Percentiles rank a stretch among this genome's conserved stretches.
These are phyloP conservation scores for Pentamera pediparva DNA, from an alignment of 53 echinoderm and acorn worm species.

Conservation along the genomic window DNA sequence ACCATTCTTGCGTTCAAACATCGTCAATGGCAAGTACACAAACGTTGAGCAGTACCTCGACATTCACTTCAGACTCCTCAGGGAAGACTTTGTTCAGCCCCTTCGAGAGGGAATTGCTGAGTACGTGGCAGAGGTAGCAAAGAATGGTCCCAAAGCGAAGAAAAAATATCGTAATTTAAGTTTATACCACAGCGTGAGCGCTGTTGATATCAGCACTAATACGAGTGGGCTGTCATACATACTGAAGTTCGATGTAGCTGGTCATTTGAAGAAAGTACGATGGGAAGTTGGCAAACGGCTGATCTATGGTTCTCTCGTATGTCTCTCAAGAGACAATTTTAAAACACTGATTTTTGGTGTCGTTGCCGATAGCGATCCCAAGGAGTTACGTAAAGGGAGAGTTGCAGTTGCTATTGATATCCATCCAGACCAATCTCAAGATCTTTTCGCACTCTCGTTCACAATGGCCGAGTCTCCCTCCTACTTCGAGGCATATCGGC, in stretches of 20 bases:
- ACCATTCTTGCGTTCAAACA: conserved; percentile 66
- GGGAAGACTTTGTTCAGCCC: conserved; percentile 81
- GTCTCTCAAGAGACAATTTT: conserved; percentile 66
- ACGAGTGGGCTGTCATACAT: conserved; percentile 31
- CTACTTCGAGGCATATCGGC: conserved; percentile 85
- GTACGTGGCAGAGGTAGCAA: conserved; percentile 30
- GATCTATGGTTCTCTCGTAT: conserved; percentile 65
- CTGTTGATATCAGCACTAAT: background rate
- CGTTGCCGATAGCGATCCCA: conserved; percentile 47
- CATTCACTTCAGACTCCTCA: conserved; percentile 74
- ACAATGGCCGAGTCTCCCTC: conserved; percentile 76
- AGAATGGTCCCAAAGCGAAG: background rate
- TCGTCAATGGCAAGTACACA: conserved; percentile 53
- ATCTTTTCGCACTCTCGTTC: conserved; percentile 25
- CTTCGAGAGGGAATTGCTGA: conserved; percentile 73
- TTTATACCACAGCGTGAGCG: conserved; percentile 50
- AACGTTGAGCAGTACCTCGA: conserved; percentile 78
- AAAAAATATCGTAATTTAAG: conserved; percentile 48
- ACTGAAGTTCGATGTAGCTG: conserved; percentile 36
- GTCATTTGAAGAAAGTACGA: conserved; percentile 32
- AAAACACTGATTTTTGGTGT: conserved; percentile 50
- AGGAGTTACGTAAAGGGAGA: conserved; percentile 36
- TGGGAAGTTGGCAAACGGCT: conserved; percentile 71
- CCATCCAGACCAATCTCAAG: conserved; percentile 8
- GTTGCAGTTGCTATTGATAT: conserved; percentile 37